These are phyloP conservation scores for Sycophila texana DNA, from an alignment of 2,888 invertebrate genomes.

Conservation along the genomic window DNA sequence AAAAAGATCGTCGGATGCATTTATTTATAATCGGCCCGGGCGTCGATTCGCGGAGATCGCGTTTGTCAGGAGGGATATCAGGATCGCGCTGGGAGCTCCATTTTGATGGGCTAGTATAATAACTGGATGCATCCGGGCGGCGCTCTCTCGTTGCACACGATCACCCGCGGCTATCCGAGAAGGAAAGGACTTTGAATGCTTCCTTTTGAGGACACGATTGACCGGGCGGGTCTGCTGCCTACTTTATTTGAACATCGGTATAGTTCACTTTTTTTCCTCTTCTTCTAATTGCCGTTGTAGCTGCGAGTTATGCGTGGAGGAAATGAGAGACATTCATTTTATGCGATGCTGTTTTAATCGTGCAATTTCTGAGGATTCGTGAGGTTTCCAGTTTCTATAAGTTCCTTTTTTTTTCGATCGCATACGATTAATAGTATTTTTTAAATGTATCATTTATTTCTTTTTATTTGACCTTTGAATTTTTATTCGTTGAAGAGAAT, in stretches of 20 bases:
- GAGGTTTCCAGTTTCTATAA: too few relatives aligned
- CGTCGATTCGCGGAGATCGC: background rate
- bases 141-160: background rate
- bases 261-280: background rate
- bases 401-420: too few relatives aligned
- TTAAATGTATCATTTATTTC: background rate
- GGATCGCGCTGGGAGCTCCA: background rate
- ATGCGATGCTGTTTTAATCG: background rate
- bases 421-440: too few relatives aligned
- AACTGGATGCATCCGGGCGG: slow-evolving; percentile 12
- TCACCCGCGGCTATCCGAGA: background rate
- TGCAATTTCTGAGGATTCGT: background rate
- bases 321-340: background rate
- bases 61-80: background rate
- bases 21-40: too few relatives aligned
- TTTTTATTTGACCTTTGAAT: background rate
- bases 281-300: background rate
- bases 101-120: slow-evolving; percentile 21
- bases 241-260: background rate
- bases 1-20: too few relatives aligned
- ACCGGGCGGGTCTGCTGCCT: background rate
- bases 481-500: too few relatives aligned
- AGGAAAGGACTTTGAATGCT: slow-evolving; percentile 25
- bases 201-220: slow-evolving; percentile 28
- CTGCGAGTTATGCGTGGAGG: background rate